These are phyloP conservation scores for Eulacestoma nigropectus DNA, from an alignment of 2,113 vertebrate species.

Conservation along the genomic window DNA sequence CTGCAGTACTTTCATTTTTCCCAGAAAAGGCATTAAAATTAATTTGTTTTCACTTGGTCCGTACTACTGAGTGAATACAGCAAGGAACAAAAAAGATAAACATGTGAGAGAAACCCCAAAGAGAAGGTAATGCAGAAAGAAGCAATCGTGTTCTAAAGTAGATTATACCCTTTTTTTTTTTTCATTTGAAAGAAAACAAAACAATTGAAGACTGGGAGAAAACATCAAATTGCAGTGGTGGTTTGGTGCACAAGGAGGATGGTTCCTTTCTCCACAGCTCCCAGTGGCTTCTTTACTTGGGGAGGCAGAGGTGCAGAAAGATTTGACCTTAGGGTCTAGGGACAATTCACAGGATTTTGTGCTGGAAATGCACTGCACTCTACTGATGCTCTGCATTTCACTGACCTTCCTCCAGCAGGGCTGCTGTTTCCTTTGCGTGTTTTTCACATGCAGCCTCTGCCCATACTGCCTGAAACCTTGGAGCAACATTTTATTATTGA, in stretches of 20 bases:
- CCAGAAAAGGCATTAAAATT: slow-evolving; percentile 36
- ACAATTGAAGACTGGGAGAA: background rate
- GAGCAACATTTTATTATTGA: background rate
- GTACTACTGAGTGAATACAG: background rate
- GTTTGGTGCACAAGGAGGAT: background rate
- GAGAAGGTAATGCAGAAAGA: slow-evolving; percentile 11
- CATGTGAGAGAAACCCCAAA: background rate
- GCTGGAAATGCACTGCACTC: background rate
- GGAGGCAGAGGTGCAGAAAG: background rate
- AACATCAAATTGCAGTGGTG: background rate
- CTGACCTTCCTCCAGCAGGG: background rate
- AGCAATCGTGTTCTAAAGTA: background rate
- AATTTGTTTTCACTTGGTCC: slow-evolving; percentile 35
- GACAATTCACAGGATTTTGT: background rate
- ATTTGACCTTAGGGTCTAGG: background rate
- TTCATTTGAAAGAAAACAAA: background rate
- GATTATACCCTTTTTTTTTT: background rate
- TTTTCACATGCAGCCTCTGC: background rate
- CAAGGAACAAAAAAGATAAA: slow-evolving; percentile 18
- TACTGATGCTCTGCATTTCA: background rate
- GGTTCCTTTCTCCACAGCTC: background rate
- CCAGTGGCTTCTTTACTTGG: background rate
- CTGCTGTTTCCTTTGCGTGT: background rate
- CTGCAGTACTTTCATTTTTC: slow-evolving; percentile 44
- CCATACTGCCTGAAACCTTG: background rate